A percentile compares a stretch with the other conserved stretches of the same genome.
Evolutionary conservation across 2,797 vertebrate species (phyloP).

Genomic region (Sphaeramia orbicularis): DNA sequence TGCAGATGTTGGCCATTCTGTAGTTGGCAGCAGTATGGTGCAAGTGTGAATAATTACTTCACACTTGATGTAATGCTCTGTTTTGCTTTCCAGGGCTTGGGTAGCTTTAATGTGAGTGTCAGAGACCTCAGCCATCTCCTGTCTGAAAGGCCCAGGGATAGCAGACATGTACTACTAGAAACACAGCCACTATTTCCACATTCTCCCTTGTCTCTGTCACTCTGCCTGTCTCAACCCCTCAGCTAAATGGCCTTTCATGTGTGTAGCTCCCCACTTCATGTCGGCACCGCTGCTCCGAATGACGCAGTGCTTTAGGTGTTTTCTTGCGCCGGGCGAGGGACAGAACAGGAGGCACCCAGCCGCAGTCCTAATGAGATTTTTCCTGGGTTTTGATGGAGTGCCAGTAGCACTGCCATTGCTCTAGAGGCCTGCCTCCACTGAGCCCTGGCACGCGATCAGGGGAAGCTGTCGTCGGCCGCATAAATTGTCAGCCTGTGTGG

Average conservation of each 20-base stretch:
- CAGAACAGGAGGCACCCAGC: conserved; percentile 63
- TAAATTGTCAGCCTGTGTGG: conserved; percentile 90
- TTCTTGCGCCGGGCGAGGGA: conserved; percentile 46
- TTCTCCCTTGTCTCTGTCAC: conserved; percentile 31
- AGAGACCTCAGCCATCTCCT: conserved; percentile 26
- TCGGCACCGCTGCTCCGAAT: conserved; percentile 38
- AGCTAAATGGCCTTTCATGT: conserved; percentile 56
- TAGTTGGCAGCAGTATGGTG: not conserved
- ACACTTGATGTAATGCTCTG: conserved; percentile 11
- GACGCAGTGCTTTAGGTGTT: conserved; percentile 71
- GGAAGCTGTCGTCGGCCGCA: conserved; percentile 89
- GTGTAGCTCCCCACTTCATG: conserved; percentile 32
- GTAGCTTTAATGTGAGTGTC: conserved; percentile 41
- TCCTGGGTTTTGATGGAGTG: conserved; percentile 82
- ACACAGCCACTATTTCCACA: conserved; percentile 10
- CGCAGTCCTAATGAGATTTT: conserved; percentile 82
- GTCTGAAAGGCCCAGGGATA: conserved; percentile 25
- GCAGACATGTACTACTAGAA: conserved; percentile 30
- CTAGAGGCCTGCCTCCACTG: conserved; percentile 84
- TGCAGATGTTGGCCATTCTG: conserved; percentile 1
- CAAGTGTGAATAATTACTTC: conserved; percentile 11
- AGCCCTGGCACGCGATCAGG: conserved; percentile 91
- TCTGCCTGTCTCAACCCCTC: conserved; percentile 29
- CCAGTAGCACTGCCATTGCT: conserved; percentile 82
- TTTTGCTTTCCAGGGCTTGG: conserved; percentile 16